Base-by-base conservation (phyloP, 2,797 vertebrate genomes). In the Takifugu rubripes region DNA sequence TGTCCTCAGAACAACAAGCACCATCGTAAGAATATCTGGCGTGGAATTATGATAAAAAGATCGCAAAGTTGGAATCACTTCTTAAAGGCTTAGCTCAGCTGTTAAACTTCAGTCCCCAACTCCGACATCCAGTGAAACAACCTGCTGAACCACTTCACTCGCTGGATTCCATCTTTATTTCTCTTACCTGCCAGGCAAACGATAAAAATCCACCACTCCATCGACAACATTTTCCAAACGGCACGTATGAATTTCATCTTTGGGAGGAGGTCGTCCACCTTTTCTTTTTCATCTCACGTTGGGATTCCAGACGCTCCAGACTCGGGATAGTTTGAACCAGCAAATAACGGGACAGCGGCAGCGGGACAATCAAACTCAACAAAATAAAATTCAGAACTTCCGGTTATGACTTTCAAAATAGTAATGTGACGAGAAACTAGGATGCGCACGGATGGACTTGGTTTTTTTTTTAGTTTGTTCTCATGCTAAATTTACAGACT, bases 131-230 rank as follows among this genome's bases (percentile, higher is more conserved):
- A 58, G 5, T 52, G 49, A 44, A 79, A 65, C 77, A 79, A 79
- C 77, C 75, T 81, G 82, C 67, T 68, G 9, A 43, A 1, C 48
- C 52, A 15, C 17, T 36, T 45, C 1, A 26, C 47, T 15, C 21
- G 2, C 1, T 2, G 8, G 26, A 12, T 33, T 44, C 10, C 16
- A 25, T 3, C 16, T 63, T 24, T 15, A 9, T 24, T 6, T 33
- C 26, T 49, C 86, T 69, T 79, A 88, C 87, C 87, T 74, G 80
- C 43, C 59, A 86, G 26, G 33, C 3, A 79, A 65, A 84, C 24
- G 27, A 77, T 1, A 2, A 54, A 56, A 65, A 85, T 78, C 80
- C 84, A 88, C 63, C 69, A 77, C 26, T 56, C 55, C 15, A 43
- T 8, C 8, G 27, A 47, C 66, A 65, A 25, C 76, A 69, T 77